Evolutionary conservation across 1,140 invertebrate genomes (phyloP), one percentile per base, ranked within the genome.

Genomic region (Macrobrachium rosenbergii): DNA sequence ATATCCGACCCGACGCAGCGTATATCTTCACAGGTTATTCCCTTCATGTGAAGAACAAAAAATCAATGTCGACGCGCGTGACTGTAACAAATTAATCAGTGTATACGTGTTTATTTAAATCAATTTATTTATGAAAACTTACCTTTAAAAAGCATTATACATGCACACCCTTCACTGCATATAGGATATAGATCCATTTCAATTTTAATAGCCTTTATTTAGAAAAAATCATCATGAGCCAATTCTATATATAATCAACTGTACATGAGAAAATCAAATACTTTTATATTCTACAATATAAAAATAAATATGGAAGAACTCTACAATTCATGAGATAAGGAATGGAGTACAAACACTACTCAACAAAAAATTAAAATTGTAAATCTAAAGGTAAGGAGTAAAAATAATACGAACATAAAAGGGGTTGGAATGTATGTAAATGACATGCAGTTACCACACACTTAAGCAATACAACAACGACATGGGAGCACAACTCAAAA

Each of bases 271-370:
- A 80, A 80, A 17, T 37, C 14, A 80, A 37, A 58, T 60, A 23
- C 23, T 6, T 60, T 17, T 12, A 60, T 16, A 16, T 63, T 23
- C 59, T 62, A 28, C 21, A 19, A 80, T 80, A 80, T 28, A 80
- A 62, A 80, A 60, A 80, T 80, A 80, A 62, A 80, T 80, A 80
- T 63, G 37, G 23, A 80, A 62, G 23, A 62, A 80, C 60, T 77
- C 45, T 77, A 23, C 45, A 77, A 58, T 77, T 58, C 75, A 58
- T 58, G 75, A 59, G 75, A 77, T 58, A 77, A 77, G 75, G 75
- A 77, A 77, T 58, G 45, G 45, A 58, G 10, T 21, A 58, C 59
- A 58, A 58, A 58, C 37, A 77, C 28, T 58, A 77, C 75, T 77
- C 19, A 80, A 28, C 28, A 64, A 60, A 19, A 78, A 60, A 78